Percentiles rank a stretch among this genome's conserved stretches.
These are phyloP conservation scores for Hydropotes inermis DNA, from an alignment of 2,113 vertebrate genomes.

Conservation along the genomic window DNA sequence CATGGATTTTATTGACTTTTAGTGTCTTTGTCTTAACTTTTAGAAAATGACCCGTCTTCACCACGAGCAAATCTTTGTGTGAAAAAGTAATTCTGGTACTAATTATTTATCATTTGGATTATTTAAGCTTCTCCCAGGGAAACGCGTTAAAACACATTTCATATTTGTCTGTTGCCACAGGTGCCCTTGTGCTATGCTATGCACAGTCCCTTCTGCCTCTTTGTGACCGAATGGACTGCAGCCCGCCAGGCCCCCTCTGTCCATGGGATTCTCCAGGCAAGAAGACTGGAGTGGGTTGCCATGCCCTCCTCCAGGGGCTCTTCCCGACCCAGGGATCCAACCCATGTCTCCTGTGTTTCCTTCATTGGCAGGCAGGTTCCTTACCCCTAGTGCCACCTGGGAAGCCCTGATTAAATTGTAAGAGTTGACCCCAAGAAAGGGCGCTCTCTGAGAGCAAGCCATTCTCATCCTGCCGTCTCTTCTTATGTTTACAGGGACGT, in stretches of 20 bases:
- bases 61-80: neutral
- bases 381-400: neutral
- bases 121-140: neutral
- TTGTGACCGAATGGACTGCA: neutral
- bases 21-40: neutral
- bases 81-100: neutral
- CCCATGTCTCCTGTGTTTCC: neutral
- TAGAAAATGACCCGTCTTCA: neutral
- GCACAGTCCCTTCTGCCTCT: neutral
- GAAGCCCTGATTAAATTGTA: neutral
- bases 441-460: neutral
- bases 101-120: neutral
- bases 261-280: neutral
- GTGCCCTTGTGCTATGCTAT: neutral
- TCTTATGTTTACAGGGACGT: neutral
- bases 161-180: neutral
- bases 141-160: neutral
- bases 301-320: accelerated
- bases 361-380: neutral
- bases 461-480: neutral
- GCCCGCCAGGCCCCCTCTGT: neutral
- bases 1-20: neutral
- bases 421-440: neutral
- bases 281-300: neutral
- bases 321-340: neutral